Evolutionary conservation across 2,888 invertebrate genomes (phyloP).

Genomic region (Mayetiola destructor): DNA sequence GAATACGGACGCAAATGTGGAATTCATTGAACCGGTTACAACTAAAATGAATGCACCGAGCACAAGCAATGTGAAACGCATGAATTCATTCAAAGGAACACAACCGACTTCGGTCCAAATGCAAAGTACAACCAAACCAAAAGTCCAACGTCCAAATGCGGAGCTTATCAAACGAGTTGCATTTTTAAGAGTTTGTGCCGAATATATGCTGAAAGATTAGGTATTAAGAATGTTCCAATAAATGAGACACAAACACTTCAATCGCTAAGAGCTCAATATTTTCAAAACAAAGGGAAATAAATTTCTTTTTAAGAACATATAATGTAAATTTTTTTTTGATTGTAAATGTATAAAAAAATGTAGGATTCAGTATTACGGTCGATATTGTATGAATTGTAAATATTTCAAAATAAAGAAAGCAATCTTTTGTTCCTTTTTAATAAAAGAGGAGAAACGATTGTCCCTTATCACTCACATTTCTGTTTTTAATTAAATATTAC

Average conservation of each 20-base stretch:
- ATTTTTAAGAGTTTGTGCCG: background rate
- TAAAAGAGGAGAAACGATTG: too few relatives aligned
- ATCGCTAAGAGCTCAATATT: background rate
- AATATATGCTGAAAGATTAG: background rate
- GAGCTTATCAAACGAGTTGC: background rate
- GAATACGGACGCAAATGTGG: background rate
- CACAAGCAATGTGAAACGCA: background rate
- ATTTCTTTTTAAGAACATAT: too few relatives aligned
- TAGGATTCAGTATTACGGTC: too few relatives aligned
- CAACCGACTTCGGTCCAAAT: too few relatives aligned
- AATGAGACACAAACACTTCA: background rate
- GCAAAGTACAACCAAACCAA: background rate
- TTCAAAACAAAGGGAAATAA: background rate
- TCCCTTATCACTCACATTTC: too few relatives aligned
- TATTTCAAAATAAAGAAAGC: too few relatives aligned
- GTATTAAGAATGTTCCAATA: background rate
- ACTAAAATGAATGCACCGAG: background rate
- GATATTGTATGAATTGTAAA: too few relatives aligned
- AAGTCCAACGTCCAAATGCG: background rate
- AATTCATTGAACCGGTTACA: background rate
- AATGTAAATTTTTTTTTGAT: too few relatives aligned
- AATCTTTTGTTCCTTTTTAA: too few relatives aligned
- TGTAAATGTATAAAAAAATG: too few relatives aligned
- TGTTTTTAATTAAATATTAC: too few relatives aligned
- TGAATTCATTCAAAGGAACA: background rate